Evolutionary conservation across 2,888 invertebrate species (phyloP), one percentile per base, ranked within the genome.

Genomic region (Rhogogaster chlorosoma): DNA sequence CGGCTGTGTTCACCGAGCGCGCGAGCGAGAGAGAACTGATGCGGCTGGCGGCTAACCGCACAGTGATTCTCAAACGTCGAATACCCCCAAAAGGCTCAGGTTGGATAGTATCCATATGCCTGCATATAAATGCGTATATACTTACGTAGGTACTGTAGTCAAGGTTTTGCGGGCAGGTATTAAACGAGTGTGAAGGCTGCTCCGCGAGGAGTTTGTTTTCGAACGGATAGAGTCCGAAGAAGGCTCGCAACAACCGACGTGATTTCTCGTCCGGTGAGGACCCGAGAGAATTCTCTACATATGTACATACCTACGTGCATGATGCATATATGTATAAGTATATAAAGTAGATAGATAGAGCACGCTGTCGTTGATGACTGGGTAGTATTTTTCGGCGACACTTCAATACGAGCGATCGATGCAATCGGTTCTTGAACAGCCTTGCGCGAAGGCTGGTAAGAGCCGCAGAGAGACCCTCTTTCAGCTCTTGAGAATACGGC

Each of bases 51-150:
- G 93, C 89, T 91, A 93, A 92, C 93, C 93, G 89, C 93, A 89
- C 91, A 91, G 93, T 90, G 92, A 92, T 91, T 93, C 92, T 93
- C 92, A 92, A 93, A 92, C 89, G 89, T 89, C 88, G 92, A 91
- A 89, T 42, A 49, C 26, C 26, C 5, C 61, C 10, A 83, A 36
- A 80, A 80, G 80, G 36, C 26, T 26, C 36, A 38, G 49, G 12
- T 49, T 53, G 22, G 61, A n/a, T 32, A 9, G n/a, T 45, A 26
- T 32, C 12, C 45, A 32, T 29, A 29, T 15, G 42, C 42, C 42
- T 42, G 29, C 6, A 49, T 18, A 15, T 29, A 71, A 5, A 70
- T 70, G 12, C 42, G 75, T 26, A n/a, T n/a, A 36, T 42, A 45
- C 22, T 32, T 26, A 26, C 22, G 26, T 42, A n/a, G 5, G 71